Conservation (phyloP, 2,797 vertebrate species). For the Cichlasoma orientale region DNA sequence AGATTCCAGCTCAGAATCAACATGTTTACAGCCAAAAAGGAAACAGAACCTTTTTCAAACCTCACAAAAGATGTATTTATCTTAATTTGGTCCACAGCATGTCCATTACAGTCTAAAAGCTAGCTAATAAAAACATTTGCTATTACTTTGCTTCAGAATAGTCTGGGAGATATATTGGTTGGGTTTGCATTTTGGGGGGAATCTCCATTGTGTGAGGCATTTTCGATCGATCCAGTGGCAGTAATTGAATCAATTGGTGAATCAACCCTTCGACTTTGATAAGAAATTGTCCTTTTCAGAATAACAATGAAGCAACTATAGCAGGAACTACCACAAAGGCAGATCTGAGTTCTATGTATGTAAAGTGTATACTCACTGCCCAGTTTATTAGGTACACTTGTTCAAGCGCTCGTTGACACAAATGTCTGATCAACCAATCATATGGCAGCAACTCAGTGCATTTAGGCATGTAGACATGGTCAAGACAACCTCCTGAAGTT, state of each 20-base stretch:
- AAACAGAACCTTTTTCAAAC: not conserved
- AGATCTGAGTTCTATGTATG: no score
- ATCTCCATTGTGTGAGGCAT: constrained; percentile 12
- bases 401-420: not conserved
- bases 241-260: constrained; percentile 27
- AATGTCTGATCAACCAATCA: not conserved
- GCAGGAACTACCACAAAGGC: no score
- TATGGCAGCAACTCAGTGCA: not conserved
- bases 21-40: not conserved
- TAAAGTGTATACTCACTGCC: no score
- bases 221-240: constrained; percentile 12
- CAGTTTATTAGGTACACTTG: no score
- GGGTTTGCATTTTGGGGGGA: constrained; percentile 17
- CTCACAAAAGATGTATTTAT: not conserved
- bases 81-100: constrained; percentile 12
- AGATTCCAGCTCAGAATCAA: not conserved
- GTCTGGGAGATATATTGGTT: constrained; percentile 1
- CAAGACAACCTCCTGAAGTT: not conserved
- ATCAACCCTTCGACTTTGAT: constrained; percentile 6
- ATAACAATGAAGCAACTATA: not conserved
- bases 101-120: constrained; percentile 30
- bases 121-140: constrained; percentile 37
- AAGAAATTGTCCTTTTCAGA: not conserved
- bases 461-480: not conserved
- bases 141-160: constrained; percentile 7